phyloP scores from a whole-genome alignment of 1,140 invertebrate genomes.

The Notospermus geniculatus region DNA sequence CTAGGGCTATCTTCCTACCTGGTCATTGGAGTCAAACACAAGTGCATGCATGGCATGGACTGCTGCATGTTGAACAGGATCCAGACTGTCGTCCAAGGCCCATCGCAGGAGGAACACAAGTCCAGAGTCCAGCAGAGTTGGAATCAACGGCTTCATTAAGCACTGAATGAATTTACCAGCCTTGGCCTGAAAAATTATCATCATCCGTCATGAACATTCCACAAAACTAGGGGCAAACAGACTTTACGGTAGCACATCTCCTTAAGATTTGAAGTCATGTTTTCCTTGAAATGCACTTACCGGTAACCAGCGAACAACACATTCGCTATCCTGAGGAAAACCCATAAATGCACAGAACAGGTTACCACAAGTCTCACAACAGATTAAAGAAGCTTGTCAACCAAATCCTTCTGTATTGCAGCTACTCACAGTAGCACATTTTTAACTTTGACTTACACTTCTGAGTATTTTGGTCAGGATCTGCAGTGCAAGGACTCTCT shows the following conservation, averaged over 20 bases:
- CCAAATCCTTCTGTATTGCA: neutral
- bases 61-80: constrained; percentile 69
- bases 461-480: constrained; percentile 76
- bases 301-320: no score
- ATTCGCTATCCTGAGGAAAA: no score
- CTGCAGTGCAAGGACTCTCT: constrained; percentile 74
- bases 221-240: no score
- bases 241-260: no score
- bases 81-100: constrained; percentile 79
- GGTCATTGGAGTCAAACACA: constrained; percentile 73
- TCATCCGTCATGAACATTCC: no score
- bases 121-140: constrained; percentile 61
- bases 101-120: constrained; percentile 79
- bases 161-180: constrained; percentile 61
- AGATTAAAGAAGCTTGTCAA: neutral
- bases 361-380: no score
- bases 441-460: constrained; percentile 56
- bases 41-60: constrained; percentile 72
- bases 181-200: constrained; percentile 43
- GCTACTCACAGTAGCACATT: neutral
- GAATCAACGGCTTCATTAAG: constrained; percentile 50
- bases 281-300: neutral
- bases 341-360: no score
- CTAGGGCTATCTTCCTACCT: constrained; percentile 51
- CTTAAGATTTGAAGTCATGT: no score